Evolutionary conservation across 2,113 vertebrate genomes (phyloP).

Genomic region (Pterocles orientalis): DNA sequence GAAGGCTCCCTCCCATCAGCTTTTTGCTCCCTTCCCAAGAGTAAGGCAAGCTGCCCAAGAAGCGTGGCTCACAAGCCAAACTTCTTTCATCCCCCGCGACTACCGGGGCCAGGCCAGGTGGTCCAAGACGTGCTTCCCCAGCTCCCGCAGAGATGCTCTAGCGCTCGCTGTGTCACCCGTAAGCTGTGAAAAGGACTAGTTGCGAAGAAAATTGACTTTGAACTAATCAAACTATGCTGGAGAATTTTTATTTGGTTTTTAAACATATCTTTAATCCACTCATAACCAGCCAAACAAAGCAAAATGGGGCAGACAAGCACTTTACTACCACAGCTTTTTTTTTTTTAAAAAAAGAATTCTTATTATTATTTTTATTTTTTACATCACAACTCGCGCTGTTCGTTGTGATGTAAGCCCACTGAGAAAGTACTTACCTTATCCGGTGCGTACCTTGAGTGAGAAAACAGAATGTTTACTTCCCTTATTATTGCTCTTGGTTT

Average conservation of each 20-base stretch:
- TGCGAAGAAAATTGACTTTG: slow-evolving; percentile 96
- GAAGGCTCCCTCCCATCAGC: background rate
- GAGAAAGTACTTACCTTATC: slow-evolving; percentile 79
- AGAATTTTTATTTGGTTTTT: slow-evolving; percentile 77
- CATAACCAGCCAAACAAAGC: slow-evolving; percentile 99
- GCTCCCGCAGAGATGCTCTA: background rate
- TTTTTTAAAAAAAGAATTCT: background rate
- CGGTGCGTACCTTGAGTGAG: slow-evolving; percentile 74
- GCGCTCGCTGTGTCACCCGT: slow-evolving; percentile 37
- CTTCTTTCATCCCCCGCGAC: background rate
- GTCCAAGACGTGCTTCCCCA: background rate
- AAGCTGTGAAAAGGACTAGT: slow-evolving; percentile 99
- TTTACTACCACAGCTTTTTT: slow-evolving; percentile 93
- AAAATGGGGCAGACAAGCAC: slow-evolving; percentile 97
- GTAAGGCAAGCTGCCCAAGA: background rate
- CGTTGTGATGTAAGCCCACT: slow-evolving; percentile 94
- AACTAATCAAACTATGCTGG: slow-evolving; percentile 94
- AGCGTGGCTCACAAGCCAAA: background rate
- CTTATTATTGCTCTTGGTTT: slow-evolving; percentile 68
- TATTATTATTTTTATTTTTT: slow-evolving; percentile 65
- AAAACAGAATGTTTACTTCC: slow-evolving; percentile 81
- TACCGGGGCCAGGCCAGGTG: background rate
- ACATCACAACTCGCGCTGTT: slow-evolving; percentile 90
- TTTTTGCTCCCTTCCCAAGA: background rate
- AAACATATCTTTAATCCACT: slow-evolving; percentile 95